Conservation (phyloP, 2,888 invertebrate species). For the Epiperipatus broadwayi region DNA sequence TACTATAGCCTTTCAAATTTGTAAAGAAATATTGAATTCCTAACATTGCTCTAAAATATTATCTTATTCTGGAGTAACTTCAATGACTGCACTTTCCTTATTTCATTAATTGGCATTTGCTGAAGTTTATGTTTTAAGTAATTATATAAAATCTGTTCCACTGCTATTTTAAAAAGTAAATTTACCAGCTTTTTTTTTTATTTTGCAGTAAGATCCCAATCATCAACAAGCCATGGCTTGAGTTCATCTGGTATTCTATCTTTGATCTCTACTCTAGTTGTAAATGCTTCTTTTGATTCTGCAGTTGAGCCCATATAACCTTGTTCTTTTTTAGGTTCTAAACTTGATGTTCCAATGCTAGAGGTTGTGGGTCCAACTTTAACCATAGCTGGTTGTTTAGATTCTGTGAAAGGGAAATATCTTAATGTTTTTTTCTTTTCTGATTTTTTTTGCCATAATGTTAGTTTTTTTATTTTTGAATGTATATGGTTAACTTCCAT, state of each 20-base stretch:
- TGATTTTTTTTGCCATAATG: conserved; percentile 14
- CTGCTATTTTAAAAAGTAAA: conserved; percentile 62
- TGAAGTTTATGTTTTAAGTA: conserved; percentile 55
- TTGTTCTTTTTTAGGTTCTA: conserved; percentile 25
- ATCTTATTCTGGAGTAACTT: conserved; percentile 62
- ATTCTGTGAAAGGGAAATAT: conserved; percentile 18
- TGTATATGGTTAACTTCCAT: conserved; percentile 18
- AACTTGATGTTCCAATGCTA: no score
- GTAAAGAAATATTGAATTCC: conserved; percentile 76
- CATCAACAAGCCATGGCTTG: conserved; percentile 78
- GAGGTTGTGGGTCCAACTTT: no score
- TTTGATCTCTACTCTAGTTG: conserved; percentile 71
- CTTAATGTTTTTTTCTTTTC: conserved; percentile 15
- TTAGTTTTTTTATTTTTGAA: conserved; percentile 19
- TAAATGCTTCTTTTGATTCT: conserved; percentile 68
- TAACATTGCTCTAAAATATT: conserved; percentile 81
- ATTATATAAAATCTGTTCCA: conserved; percentile 66
- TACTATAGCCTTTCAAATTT: conserved; percentile 84
- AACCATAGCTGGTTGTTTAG: no score
- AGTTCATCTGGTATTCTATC: conserved; percentile 81
- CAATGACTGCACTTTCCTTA: no score
- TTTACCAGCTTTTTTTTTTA: conserved; percentile 65
- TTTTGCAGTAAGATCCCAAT: conserved; percentile 73
- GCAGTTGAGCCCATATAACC: conserved; percentile 46
- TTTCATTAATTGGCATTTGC: conserved; percentile 55